Conservation (phyloP, 35 echinoderm and acorn worm genomes). For the Hemicentrotus pulcherrimus region DNA sequence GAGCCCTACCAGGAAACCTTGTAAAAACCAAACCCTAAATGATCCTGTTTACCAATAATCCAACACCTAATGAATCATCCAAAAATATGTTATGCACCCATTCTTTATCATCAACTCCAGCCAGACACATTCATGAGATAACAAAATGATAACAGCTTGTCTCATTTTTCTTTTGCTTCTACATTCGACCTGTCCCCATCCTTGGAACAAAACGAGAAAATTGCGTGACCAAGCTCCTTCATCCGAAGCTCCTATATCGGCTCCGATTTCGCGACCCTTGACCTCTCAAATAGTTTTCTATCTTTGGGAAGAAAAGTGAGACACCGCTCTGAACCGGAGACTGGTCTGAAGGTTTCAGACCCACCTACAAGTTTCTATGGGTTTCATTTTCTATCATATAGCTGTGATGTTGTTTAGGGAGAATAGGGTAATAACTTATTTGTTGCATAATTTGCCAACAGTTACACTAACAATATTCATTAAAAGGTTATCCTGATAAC, state of each 20-base stretch:
- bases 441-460: no score
- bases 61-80: not conserved
- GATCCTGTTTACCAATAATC: not conserved
- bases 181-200: not conserved
- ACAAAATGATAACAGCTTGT: not conserved
- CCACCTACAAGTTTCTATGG: not conserved
- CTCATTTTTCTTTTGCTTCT: not conserved
- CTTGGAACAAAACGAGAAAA: conserved; percentile 10
- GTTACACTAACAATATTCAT: no score
- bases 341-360: conserved; percentile 27
- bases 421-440: no score
- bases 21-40: not conserved
- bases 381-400: no score
- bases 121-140: conserved; percentile 2
- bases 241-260: conserved; percentile 29
- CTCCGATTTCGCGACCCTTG: not conserved
- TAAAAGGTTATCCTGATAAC: no score
- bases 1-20: not conserved
- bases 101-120: not conserved
- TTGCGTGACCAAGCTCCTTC: conserved; percentile 21
- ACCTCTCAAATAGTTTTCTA: conserved; percentile 44
- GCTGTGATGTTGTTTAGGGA: no score
- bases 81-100: not conserved
- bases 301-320: conserved; percentile 33
- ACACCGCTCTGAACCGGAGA: not conserved